Base-by-base conservation (phyloP, 2,888 invertebrate species). In the Cosmopolites sordidus region DNA sequence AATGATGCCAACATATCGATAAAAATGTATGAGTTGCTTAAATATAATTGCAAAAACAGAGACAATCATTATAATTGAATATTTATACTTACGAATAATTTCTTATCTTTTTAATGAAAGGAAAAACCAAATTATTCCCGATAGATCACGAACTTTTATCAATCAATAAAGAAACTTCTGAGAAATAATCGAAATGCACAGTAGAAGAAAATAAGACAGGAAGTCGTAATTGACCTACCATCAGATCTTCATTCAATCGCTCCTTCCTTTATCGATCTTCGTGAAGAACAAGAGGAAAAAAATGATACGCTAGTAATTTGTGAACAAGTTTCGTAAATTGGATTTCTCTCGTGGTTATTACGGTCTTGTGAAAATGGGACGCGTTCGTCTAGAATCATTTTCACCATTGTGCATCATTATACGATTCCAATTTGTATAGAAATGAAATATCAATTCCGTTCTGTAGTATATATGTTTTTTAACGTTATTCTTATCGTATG, bases 241-340 rank as follows among this genome's bases (percentile, higher is more conserved):
- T 57, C 50, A 57, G 53, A 57, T 57, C 53, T 51, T 54, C 56
- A 53, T 53, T 54, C 57, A 57, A 57, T 54, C 57, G 43, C 48
- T 46, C 53, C 39, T 43, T 54, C 47, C 15, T 16, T 39, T 38
- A 50, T 49, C 43, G 44, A 53, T 48, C 37, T 30, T 48, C 48
- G 18, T 33, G 45, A 54, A 54, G 50, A 56, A 43, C 43, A 39
- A 56, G 42, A 42, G 49, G 52, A 49, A 47, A 51, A 48, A 57
- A 57, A 56, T 49, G 44, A 53, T 47, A 48, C 61, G 60, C 61
- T 61, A 60, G 60, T 64, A 64, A 66, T 67, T 66, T 65, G 63
- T 66, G 63, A 67, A 64, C 62, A 62, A 54, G 63, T 62, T 62
- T 64, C 56, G 63, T 64, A 66, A 67, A 67, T 40, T 40, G 40